These are phyloP conservation scores for Holcopasites calliopsidis DNA, from an alignment of 1,140 invertebrate species.

Conservation along the genomic window DNA sequence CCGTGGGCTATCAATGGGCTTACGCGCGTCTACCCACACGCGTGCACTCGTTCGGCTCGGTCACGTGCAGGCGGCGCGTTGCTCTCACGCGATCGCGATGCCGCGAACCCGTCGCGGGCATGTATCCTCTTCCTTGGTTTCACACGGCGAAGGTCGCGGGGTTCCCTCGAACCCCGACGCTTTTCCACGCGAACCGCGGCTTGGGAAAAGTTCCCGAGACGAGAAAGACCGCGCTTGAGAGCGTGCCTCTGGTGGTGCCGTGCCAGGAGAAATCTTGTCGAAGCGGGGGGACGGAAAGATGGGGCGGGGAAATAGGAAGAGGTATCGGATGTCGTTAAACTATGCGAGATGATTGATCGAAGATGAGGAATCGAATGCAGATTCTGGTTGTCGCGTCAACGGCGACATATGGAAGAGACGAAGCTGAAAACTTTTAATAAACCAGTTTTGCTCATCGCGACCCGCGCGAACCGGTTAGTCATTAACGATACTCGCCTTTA, in stretches of 20 bases:
- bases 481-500: not conserved
- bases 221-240: not conserved
- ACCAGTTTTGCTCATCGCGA: slow-evolving; percentile 4
- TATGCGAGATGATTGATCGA: slow-evolving; percentile 1
- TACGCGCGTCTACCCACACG: slow-evolving; percentile 53
- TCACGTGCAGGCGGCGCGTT: slow-evolving; percentile 32
- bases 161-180: not conserved
- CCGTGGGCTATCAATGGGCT: slow-evolving; percentile 60
- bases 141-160: not conserved
- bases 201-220: not conserved
- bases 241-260: not conserved
- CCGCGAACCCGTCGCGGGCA: not conserved
- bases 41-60: slow-evolving; percentile 13
- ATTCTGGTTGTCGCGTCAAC: not conserved
- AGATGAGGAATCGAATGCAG: not conserved
- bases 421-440: slow-evolving; percentile 1
- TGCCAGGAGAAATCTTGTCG: not conserved
- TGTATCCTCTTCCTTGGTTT: not conserved
- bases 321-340: not conserved
- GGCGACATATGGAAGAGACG: not conserved
- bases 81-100: slow-evolving; percentile 42
- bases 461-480: not conserved
- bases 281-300: not conserved
- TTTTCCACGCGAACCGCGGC: not conserved
- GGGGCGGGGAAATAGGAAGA: not conserved